Evolutionary conservation across 2,113 vertebrate genomes (phyloP), one percentile per base, ranked within the genome.

Genomic region (Condylura cristata): DNA sequence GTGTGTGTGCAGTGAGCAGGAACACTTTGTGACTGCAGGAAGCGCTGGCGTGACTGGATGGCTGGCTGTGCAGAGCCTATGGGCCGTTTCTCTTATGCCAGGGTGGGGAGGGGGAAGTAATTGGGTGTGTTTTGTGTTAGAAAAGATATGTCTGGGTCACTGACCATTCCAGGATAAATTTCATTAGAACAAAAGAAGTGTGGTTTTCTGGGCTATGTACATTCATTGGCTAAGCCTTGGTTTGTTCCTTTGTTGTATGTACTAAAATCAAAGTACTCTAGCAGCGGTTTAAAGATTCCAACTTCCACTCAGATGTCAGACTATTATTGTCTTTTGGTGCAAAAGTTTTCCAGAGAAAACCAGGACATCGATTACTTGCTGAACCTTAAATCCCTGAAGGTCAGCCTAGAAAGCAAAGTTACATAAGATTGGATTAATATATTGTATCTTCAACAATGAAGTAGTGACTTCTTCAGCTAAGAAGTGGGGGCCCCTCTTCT

Each of bases 61-160:
- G 76, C 90, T 96, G 81, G 79, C 84, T 81, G 51, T 34, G 80
- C 58, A 32, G 56, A 20, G 94, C 30, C 66, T 63, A 65, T 71
- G 39, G 89, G 93, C 80, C 18, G 0, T 95, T 30, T 30, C 12
- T 26, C 56, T 26, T 60, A 7, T 60, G 20, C 16, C 51, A 18
- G 51, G 51, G 16, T 6, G 6, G 51, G 51, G 60, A 66, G 56
- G 71, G 97, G 26, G 61, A 76, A 53, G 96, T 94, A 81, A 95
- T 94, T 91, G 97, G 74, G n/a, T 95, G 88, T 94, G 85, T 94
- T 90, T 90, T 87, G 41, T 75, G 32, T 96, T 96, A 95, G 16
- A 90, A 92, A 90, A 71, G 76, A 51, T 97, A 95, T 94, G 41
- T 87, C 91, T 97, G 92, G 63, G 22, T 44, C 46, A n/a, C 60